phyloP scores from a whole-genome alignment of 2,113 vertebrate species.

The Salminus brasiliensis region DNA sequence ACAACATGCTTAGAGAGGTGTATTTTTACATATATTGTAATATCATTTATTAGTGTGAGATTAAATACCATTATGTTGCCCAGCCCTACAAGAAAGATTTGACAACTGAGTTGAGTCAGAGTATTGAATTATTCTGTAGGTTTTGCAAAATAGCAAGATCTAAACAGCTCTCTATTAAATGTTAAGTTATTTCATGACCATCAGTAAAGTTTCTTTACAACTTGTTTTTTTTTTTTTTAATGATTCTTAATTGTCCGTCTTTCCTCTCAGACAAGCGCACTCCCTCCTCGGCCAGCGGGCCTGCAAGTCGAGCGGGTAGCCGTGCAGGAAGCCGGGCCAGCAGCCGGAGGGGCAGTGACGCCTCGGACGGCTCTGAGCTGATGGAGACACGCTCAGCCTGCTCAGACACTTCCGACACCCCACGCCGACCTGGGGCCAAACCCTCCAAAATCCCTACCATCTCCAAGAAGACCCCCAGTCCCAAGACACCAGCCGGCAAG shows the following conservation, averaged over 20 bases:
- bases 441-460: slow-evolving; percentile 98
- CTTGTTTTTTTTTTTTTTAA: not conserved
- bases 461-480: slow-evolving; percentile 90
- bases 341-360: slow-evolving; percentile 93
- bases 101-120: too few species aligned
- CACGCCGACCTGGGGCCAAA: slow-evolving; percentile 78
- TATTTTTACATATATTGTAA: too few species aligned
- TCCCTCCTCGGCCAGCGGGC: slow-evolving; percentile 63
- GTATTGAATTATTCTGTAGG: too few species aligned
- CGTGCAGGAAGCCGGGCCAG: slow-evolving; percentile 89
- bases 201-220: not conserved
- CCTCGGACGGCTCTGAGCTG: slow-evolving; percentile 93
- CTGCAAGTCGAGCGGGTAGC: slow-evolving; percentile 86
- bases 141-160: too few species aligned
- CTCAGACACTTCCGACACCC: slow-evolving; percentile 95
- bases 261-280: slow-evolving; percentile 84
- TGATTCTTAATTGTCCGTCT: not conserved
- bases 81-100: too few species aligned
- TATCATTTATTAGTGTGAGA: too few species aligned
- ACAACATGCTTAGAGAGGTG: too few species aligned
- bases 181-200: not conserved
- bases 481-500: slow-evolving; percentile 84
- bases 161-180: too few species aligned
- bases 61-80: too few species aligned
- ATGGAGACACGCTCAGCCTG: slow-evolving; percentile 92